Evolutionary conservation across 1,140 invertebrate species (phyloP), one percentile per base, ranked within the genome.

Genomic region (Samia ricini): DNA sequence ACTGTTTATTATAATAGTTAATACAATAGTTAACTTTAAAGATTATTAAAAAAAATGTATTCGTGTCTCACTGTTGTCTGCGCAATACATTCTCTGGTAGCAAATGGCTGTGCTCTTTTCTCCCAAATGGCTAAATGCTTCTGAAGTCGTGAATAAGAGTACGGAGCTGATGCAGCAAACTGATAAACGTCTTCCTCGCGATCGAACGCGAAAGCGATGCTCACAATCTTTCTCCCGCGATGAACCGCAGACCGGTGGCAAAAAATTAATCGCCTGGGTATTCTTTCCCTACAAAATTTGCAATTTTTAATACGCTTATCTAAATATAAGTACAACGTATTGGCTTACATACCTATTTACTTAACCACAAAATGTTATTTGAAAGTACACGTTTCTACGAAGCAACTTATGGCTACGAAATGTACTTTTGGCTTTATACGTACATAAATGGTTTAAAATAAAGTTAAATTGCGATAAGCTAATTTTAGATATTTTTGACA

Each of bases 191-290:
- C 95, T 77, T 98, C 97, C 86, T 99, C 98, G 54, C 94, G 93
- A 91, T 99, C 98, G 81, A 99, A 99, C 19, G 95, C 95, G 83
- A 99, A 99, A 0, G 97, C 95, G 87, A 99, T 96, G 69, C 97
- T 98, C 20, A 99, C 93, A 5, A 99, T 95, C 82, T 98, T 98
- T 64, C 98, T 96, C 59, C 97, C 95, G 60, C 95, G 94, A 85
- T 99, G 98, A 65, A 96, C 93, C 10, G 95, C 91, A 21, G 98
- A 99, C 62, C 95, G 94, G 90, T 99, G 98, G 83, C 99, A 99
- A 85, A 97, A 99, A 0, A 99, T 95, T 83, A 98, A 92, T 42
- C 95, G 93, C 50, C 94, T 93, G n/a, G 96, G 94, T 71, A 98
- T 93, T 23, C 96, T 91, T 75, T 95, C 95, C 97, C 95, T 98